phyloP scores from a whole-genome alignment of 2,888 invertebrate genomes.

The Drosophila emarginata region DNA sequence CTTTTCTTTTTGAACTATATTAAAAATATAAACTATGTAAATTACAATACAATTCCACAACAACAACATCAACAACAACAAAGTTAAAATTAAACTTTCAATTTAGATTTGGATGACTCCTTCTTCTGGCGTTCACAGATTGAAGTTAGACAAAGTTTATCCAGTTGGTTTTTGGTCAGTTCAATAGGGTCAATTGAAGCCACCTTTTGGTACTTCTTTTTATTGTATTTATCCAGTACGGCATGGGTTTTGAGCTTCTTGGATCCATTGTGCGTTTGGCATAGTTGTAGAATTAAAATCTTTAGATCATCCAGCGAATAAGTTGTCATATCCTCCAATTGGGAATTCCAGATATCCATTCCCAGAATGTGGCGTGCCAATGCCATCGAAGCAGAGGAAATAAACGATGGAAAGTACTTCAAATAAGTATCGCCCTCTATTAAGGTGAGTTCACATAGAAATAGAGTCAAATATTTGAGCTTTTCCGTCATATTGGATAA shows the following conservation, averaged over 20 bases:
- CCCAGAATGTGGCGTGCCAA: constrained; percentile 89
- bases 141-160: too few relatives aligned
- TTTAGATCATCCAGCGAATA: constrained; percentile 87
- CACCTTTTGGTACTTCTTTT: not conserved
- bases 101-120: too few relatives aligned
- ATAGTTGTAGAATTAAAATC: constrained; percentile 87
- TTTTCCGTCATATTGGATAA: constrained; percentile 88
- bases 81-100: too few relatives aligned
- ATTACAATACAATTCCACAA: too few relatives aligned
- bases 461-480: constrained; percentile 89
- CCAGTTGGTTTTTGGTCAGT: not conserved
- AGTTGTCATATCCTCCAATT: constrained; percentile 86
- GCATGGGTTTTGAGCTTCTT: constrained; percentile 87
- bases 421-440: constrained; percentile 94
- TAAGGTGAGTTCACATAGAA: constrained; percentile 91
- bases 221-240: constrained; percentile 15
- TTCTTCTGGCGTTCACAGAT: too few relatives aligned
- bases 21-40: not conserved
- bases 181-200: not conserved
- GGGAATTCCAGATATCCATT: constrained; percentile 86
- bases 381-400: constrained; percentile 91
- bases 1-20: not conserved
- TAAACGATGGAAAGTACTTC: constrained; percentile 90
- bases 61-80: too few relatives aligned
- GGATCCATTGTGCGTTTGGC: constrained; percentile 88